phyloP scores from a whole-genome alignment of 2,113 vertebrate genomes.

The Amphilophus citrinellus region DNA sequence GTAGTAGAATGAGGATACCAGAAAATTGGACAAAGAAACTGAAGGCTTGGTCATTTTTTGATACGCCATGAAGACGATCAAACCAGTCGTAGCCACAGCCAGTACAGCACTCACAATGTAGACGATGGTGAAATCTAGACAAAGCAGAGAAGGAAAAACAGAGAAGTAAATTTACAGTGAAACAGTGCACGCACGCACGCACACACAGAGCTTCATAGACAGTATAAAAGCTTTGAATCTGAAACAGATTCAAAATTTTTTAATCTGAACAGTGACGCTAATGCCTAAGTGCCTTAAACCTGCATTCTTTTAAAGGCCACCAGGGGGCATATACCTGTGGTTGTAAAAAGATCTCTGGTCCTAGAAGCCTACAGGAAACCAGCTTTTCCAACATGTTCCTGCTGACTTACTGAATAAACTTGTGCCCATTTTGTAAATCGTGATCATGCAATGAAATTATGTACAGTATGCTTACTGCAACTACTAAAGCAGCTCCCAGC shows the following conservation, averaged over 20 bases:
- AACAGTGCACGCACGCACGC: neutral
- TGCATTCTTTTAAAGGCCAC: too few species aligned
- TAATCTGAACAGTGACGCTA: neutral
- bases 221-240: accelerated
- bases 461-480: neutral
- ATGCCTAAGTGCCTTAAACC: neutral
- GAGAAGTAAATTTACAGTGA: neutral
- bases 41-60: neutral
- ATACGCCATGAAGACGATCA: neutral
- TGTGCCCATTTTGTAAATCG: neutral
- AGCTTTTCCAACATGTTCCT: neutral
- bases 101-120: accelerated
- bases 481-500: too few species aligned
- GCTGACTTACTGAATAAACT: neutral
- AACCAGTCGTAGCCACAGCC: accelerated
- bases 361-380: neutral
- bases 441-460: neutral
- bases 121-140: neutral
- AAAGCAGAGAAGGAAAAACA: neutral
- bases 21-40: accelerated
- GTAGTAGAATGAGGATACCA: conserved; percentile 33
- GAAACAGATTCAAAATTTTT: neutral
- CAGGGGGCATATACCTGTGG: neutral
- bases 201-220: neutral
- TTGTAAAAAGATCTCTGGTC: neutral